Base-by-base conservation (phyloP, 2,113 vertebrate genomes). In the Scolopax mira region DNA sequence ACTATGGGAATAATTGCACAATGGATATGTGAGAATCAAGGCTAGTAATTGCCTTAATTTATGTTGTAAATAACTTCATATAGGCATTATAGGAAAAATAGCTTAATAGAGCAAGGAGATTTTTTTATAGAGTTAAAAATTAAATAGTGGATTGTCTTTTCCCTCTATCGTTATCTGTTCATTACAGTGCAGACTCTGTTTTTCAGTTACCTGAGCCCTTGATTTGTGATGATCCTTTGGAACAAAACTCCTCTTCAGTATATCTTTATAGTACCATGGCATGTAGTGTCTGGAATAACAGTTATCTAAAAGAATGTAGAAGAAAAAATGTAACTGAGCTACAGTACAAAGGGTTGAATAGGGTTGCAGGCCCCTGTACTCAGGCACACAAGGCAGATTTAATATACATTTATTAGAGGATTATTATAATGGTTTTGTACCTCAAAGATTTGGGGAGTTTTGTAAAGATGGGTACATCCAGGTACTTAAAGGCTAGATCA, bases 1-100 rank as follows among this genome's bases (percentile, higher is more conserved):
- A 11, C 49, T 89, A 11, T 78, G 42, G 52, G 57, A 93, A 51
- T 94, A 81, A 89, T 72, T 81, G 81, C 61, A 58, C 39, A 28
- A 13, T 42, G 46, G 18, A 27, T 90, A 94, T 84, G 30, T 79
- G 87, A 79, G 81, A 93, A 91, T 87, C 57, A 55, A 91, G 61
- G 44, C 69, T 67, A 74, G 70, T 84, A 87, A 78, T 96, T 89
- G 61, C 78, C 66, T 86, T 92, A 92, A 89, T 95, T 90, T 86
- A 57, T 86, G 67, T 94, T 92, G 91, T 88, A 79, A 90, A 67
- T 93, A 94, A 71, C 60, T 88, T 88, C 24, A 41, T 90, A 24
- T 27, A 82, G 23, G 37, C 83, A 35, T 90, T 91, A 73, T n/a
- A 44, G 15, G 55, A 70, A 84, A 84, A 79, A 62, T 28, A 86